Evolutionary conservation across 2,888 invertebrate genomes (phyloP).

Genomic region (Papilio demoleus): DNA sequence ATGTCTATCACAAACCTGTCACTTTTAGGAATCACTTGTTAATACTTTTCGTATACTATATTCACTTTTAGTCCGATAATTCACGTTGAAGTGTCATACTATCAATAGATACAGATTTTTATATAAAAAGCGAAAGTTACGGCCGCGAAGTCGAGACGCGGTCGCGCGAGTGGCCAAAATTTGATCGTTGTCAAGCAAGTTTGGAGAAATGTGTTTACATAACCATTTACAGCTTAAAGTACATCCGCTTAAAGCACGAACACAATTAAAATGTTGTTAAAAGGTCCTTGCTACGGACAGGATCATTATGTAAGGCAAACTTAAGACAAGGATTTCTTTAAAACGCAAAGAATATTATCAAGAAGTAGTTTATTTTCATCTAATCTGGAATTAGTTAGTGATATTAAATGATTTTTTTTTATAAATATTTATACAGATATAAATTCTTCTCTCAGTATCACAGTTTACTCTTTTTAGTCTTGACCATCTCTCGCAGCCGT

Average conservation of each 20-base stretch:
- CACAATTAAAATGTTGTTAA: conserved; percentile 38
- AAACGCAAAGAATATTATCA: background rate
- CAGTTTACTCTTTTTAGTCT: conserved; percentile 58
- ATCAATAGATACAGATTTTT: conserved; percentile 49
- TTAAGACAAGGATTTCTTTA: background rate
- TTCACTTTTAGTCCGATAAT: background rate
- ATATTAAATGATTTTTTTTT: background rate
- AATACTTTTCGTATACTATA: background rate
- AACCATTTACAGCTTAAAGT: conserved; percentile 53
- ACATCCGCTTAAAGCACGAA: conserved; percentile 12
- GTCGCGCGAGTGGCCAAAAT: conserved; percentile 68
- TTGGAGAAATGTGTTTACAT: conserved; percentile 75
- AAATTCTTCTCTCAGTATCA: conserved; percentile 42
- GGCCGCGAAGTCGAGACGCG: conserved; percentile 57
- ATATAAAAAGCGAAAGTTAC: conserved; percentile 62
- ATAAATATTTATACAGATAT: background rate
- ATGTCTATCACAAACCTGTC: background rate
- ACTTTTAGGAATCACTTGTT: conserved; percentile 14
- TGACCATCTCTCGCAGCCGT: conserved; percentile 63
- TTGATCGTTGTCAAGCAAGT: conserved; percentile 57
- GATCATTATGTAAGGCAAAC: conserved; percentile 9
- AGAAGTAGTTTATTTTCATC: background rate
- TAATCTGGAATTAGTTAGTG: background rate
- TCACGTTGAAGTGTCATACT: conserved; percentile 38
- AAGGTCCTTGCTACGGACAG: conserved; percentile 35